Conservation (phyloP, 1,140 invertebrate species). For the Drosophila suzukii region DNA sequence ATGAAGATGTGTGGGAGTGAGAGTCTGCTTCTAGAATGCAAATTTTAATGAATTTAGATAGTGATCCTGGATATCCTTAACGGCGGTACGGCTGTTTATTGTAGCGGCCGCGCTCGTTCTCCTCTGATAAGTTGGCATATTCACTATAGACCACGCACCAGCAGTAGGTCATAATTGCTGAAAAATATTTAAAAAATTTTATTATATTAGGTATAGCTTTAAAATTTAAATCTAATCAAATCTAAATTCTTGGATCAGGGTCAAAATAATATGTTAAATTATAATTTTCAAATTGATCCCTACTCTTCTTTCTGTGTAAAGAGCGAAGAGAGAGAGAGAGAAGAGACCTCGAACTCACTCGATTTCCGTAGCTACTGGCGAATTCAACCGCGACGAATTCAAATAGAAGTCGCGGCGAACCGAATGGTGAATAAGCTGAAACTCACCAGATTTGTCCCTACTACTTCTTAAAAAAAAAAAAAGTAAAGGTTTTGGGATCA, state of each 20-base stretch:
- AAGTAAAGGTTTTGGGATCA: no score
- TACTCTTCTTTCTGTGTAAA: neutral
- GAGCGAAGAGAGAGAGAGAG: slow-evolving; percentile 17
- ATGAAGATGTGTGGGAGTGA: slow-evolving; percentile 17
- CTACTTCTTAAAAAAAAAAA: no score
- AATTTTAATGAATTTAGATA: slow-evolving; percentile 10
- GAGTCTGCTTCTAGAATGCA: slow-evolving; percentile 39
- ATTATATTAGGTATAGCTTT: no score
- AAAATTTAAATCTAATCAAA: no score
- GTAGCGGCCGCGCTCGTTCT: slow-evolving; percentile 88
- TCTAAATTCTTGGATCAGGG: no score
- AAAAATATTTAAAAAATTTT: slow-evolving; percentile 57
- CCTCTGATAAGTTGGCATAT: slow-evolving; percentile 89
- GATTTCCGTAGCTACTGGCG: no score
- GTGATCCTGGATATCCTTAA: slow-evolving; percentile 55
- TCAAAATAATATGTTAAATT: no score
- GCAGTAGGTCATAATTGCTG: slow-evolving; percentile 88
- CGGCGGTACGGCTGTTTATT: slow-evolving; percentile 88
- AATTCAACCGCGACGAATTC: no score
- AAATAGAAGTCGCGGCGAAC: no score
- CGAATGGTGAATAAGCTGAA: no score
- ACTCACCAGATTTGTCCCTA: no score
- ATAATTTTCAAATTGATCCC: neutral
- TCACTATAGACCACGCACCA: slow-evolving; percentile 93
- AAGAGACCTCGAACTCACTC: no score